Evolutionary conservation across 2,888 invertebrate species (phyloP).

Genomic region (Melolontha melolontha): DNA sequence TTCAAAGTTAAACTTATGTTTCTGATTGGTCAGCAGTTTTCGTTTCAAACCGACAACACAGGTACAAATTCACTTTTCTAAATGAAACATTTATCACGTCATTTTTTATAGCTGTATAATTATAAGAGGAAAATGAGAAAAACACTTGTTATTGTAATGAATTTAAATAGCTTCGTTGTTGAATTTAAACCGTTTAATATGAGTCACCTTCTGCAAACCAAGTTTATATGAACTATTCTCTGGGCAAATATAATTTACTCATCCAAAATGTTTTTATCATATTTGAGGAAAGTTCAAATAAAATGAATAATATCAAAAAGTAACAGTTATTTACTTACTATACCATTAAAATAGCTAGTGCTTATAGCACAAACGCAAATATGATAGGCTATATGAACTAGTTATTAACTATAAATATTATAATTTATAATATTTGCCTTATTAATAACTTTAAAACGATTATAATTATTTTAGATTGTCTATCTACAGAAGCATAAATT

Average conservation of each 20-base stretch:
- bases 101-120: not conserved
- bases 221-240: not conserved
- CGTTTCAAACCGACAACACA: conserved; percentile 27
- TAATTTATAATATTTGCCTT: too few species aligned
- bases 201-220: conserved; percentile 6
- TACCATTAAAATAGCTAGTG: too few species aligned
- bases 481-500: too few species aligned
- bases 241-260: not conserved
- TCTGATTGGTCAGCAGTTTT: conserved; percentile 57
- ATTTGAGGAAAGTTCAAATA: not conserved
- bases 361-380: too few species aligned
- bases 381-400: too few species aligned
- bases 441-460: too few species aligned
- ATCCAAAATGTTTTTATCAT: not conserved
- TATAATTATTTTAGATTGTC: too few species aligned
- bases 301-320: not conserved
- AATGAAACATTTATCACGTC: conserved; percentile 17
- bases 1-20: conserved; percentile 61
- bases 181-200: conserved; percentile 19
- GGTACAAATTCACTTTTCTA: conserved; percentile 26
- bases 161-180: not conserved
- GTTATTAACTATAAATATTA: too few species aligned
- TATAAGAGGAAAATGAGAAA: not conserved
- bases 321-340: too few species aligned
- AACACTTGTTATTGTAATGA: not conserved